Evolutionary conservation across 2,797 vertebrate species (phyloP), one percentile per base, ranked within the genome.

Genomic region (Darevskia nairensis): DNA sequence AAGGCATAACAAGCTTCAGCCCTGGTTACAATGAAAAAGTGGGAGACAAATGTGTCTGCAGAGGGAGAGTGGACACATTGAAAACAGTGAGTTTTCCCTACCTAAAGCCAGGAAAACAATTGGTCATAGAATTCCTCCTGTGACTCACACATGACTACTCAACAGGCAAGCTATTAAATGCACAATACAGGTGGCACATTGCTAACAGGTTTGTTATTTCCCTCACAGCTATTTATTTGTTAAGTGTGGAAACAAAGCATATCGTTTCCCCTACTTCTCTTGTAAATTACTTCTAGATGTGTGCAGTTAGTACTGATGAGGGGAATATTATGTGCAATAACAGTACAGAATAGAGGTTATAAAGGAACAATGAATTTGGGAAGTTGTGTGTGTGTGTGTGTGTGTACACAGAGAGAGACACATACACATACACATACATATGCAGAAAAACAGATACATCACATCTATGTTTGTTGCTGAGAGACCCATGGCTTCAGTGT

Each of bases 231-330:
- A 72, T 32, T 93, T 91, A 91, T 94, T 92, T 94, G 91, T 81
- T 50, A 79, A 91, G 25, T 66, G 46, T 59, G 88, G 80, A 59
- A 86, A 61, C 25, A 87, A 84, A 90, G 23, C 75, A 88, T 83
- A 91, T 89, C 87, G 59, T 86, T 91, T 85, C 10, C 23, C 41
- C 23, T 61, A 1, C 88, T 89, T 88, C 94, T 91, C 64, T 92
- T 84, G 71, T 85, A 85, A 86, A 84, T 91, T 94, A 93, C 61
- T 94, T 78, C 85, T 0, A 0, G 35, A 89, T 74, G 59, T 86
- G 87, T 89, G 77, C 90, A 82, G 90, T 91, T 95, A 86, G 92
- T 93, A 91, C 84, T 92, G 84, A 94, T 89, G 84, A 89, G 41
- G 86, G 90, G 91, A 87, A 89, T 75, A 85, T 91, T 91, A 55